Evolutionary conservation across 2,113 vertebrate species (phyloP).

Genomic region (Erythrolamprus reginae): DNA sequence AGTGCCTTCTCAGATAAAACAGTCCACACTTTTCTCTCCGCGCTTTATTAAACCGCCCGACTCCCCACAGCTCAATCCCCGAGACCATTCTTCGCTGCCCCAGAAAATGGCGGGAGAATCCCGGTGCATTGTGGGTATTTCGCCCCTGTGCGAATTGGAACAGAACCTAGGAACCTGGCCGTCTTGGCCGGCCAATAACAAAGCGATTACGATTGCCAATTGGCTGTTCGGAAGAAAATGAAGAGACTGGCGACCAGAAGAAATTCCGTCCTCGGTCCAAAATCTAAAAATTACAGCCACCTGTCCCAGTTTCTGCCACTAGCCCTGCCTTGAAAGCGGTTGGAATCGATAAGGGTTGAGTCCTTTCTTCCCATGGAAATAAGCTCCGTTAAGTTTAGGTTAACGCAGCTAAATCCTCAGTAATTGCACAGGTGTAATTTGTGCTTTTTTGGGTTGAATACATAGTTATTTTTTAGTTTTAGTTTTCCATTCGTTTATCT

Average conservation of each 20-base stretch:
- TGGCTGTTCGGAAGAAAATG: background rate
- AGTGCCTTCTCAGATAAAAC: too few relatives aligned
- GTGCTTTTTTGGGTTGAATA: background rate
- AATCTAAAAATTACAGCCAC: background rate
- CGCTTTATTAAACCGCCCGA: accelerated
- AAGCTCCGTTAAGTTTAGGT: background rate
- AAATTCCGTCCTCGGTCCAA: background rate
- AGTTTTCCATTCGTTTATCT: background rate
- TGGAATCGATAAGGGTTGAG: background rate
- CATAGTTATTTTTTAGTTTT: background rate
- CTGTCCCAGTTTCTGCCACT: background rate
- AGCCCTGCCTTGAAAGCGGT: background rate
- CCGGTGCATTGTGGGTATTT: background rate
- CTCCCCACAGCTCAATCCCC: background rate
- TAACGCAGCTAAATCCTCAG: background rate
- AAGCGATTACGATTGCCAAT: background rate
- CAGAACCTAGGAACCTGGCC: too few relatives aligned
- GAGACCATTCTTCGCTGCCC: too few relatives aligned
- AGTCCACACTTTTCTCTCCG: accelerated
- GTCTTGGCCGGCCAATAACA: background rate
- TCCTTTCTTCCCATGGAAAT: background rate
- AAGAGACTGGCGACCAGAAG: background rate
- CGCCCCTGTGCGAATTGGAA: background rate
- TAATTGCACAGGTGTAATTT: background rate
- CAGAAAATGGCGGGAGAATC: background rate